Conservation (phyloP, 2,888 invertebrate genomes). For the Branchipolynoe longqiensis region DNA sequence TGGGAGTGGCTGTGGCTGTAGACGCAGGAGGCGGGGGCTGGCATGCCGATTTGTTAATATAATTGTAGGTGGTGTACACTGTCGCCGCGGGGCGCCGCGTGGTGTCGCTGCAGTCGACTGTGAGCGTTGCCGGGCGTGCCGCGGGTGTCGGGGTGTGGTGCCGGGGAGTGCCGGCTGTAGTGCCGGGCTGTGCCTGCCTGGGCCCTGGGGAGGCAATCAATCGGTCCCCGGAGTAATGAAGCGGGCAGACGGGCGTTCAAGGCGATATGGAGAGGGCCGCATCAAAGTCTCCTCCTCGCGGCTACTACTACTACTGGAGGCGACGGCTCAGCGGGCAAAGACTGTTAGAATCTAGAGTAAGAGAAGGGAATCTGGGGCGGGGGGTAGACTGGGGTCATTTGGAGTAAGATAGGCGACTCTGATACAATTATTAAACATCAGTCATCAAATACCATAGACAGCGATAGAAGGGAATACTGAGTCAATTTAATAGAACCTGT, state of each 20-base stretch:
- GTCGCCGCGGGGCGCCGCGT: not conserved
- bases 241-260: slow-evolving; percentile 6
- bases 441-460: no score
- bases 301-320: no score
- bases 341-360: no score
- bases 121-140: slow-evolving; percentile 24
- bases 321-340: no score
- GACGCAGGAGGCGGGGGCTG: not conserved
- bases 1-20: not conserved
- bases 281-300: slow-evolving; percentile 39
- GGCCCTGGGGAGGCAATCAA: slow-evolving; percentile 25
- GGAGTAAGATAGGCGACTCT: no score
- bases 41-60: not conserved
- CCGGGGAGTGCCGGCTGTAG: not conserved
- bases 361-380: no score
- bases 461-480: no score
- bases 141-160: not conserved
- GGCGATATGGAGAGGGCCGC: slow-evolving; percentile 53
- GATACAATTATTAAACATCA: no score
- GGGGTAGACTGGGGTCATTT: no score
- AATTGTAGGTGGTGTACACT: not conserved
- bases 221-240: slow-evolving; percentile 52
- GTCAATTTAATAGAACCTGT: no score
- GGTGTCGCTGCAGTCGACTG: slow-evolving; percentile 25
- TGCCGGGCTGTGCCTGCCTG: not conserved